These are phyloP conservation scores for Diaphora mendica DNA, from an alignment of 2,888 invertebrate genomes.

Conservation along the genomic window DNA sequence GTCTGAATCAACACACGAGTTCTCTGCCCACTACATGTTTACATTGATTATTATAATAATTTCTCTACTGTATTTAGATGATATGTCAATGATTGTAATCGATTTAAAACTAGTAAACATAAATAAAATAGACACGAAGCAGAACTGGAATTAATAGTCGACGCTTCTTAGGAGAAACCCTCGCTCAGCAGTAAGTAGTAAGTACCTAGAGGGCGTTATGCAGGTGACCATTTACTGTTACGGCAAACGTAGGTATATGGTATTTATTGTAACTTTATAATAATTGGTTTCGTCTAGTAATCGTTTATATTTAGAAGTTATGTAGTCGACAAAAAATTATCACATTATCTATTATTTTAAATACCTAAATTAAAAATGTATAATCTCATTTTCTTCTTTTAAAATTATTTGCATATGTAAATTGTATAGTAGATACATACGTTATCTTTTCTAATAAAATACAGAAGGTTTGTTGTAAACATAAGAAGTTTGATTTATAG, in stretches of 20 bases:
- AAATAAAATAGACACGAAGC: neutral
- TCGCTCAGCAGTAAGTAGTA: neutral
- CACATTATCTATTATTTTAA: neutral
- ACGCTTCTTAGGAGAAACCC: neutral
- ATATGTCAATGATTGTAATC: neutral
- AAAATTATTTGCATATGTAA: neutral
- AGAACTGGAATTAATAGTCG: neutral
- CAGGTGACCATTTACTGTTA: neutral
- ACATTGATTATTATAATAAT: conserved; percentile 6
- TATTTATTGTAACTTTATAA: neutral
- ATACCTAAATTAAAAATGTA: neutral
- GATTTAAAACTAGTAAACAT: neutral
- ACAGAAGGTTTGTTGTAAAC: conserved; percentile 32
- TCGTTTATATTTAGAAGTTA: neutral
- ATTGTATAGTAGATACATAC: neutral
- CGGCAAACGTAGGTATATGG: too few species aligned
- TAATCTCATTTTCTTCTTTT: neutral
- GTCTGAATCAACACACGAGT: conserved; percentile 33
- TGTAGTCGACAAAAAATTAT: neutral
- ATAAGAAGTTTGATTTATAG: conserved; percentile 49
- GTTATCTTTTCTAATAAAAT: conserved; percentile 36
- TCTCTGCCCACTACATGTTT: conserved; percentile 40
- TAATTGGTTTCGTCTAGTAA: neutral
- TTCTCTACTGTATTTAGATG: too few species aligned
- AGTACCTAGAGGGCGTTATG: neutral